Base-by-base conservation (phyloP, 2,797 vertebrate genomes). In the Taeniopygia guttata region DNA sequence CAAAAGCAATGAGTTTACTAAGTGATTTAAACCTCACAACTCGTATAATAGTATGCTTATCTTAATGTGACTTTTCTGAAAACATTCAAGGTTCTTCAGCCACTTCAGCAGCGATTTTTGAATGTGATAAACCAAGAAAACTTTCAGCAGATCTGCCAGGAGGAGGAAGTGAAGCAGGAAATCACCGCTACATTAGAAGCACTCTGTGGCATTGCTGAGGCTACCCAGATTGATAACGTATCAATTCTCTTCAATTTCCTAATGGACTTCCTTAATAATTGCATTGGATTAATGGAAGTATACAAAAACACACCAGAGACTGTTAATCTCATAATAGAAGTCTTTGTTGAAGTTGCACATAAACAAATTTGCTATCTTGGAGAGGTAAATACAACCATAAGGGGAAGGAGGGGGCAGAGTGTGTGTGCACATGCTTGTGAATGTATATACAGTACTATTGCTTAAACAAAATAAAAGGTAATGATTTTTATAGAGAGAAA, bases 281-380 rank as follows among this genome's bases (percentile, higher is more conserved):
- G 99, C 97, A 99, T 99, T 83, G 99, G 99, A 87, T 98, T 99
- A 95, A 99, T 99, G 99, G 99, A 99, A 98, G 99, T 99, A 70
- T 99, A 99, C 97, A 99, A 99, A 97, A 99, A 99, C 97, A 99
- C 99, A 9, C 99, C 99, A 9, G 99, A 99, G 97, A 99, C 99
- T 16, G 98, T 99, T 96, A 99, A 99, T 97, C 99, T 99, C 96
- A 99, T 99, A 92, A 99, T 99, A 64, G 99, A 99, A 98, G 99
- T 99, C 89, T 99, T 99, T 97, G 99, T 99, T 96, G 99, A 99
- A 98, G 99, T 99, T 97, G 99, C 99, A 95, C 99, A 99, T 98
- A 99, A 99, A 96, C 99, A 99, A 97, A 99, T 99, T 97, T 99
- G 99, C 95, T 99, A 99, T 97, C 98, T 99, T 94, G 99, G 99